Evolutionary conservation across 2,113 vertebrate genomes (phyloP).

Genomic region (Microtus pennsylvanicus): DNA sequence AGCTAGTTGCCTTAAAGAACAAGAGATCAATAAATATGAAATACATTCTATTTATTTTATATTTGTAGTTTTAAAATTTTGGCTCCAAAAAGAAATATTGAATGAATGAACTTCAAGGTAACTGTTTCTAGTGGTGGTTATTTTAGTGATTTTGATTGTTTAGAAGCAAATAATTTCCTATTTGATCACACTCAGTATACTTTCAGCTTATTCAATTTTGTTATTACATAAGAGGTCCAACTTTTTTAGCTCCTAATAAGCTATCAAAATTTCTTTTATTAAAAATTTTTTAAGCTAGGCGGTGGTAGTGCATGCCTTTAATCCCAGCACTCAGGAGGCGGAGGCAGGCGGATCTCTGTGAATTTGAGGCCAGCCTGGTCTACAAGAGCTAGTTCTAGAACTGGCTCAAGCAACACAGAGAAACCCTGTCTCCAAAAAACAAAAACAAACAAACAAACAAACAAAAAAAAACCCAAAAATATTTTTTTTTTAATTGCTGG

Average conservation of each 20-base stretch:
- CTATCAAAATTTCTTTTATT: slow-evolving; percentile 27
- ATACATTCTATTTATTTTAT: slow-evolving; percentile 12
- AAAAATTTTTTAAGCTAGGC: not conserved
- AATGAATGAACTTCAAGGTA: slow-evolving; percentile 1
- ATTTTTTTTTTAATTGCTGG: not conserved
- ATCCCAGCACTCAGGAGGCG: not conserved
- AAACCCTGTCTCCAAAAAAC: not conserved
- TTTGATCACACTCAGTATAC: not conserved
- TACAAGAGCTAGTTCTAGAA: not conserved
- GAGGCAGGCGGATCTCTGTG: not conserved
- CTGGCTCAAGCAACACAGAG: not conserved
- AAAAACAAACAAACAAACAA: not conserved
- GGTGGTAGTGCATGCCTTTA: not conserved
- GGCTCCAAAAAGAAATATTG: slow-evolving; percentile 35
- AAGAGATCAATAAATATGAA: slow-evolving; percentile 20
- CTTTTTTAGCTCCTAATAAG: slow-evolving; percentile 32
- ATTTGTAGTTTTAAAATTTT: slow-evolving; percentile 57
- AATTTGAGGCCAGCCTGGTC: not conserved
- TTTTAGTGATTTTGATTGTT: slow-evolving; percentile 5
- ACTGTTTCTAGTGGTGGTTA: not conserved
- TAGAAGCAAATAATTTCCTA: not conserved
- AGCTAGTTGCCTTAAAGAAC: not conserved
- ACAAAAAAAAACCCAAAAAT: too few species aligned
- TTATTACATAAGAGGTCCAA: not conserved
- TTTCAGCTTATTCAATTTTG: slow-evolving; percentile 3